These are phyloP conservation scores for Sesamia nonagrioides DNA, from an alignment of 1,140 invertebrate species.

Conservation along the genomic window DNA sequence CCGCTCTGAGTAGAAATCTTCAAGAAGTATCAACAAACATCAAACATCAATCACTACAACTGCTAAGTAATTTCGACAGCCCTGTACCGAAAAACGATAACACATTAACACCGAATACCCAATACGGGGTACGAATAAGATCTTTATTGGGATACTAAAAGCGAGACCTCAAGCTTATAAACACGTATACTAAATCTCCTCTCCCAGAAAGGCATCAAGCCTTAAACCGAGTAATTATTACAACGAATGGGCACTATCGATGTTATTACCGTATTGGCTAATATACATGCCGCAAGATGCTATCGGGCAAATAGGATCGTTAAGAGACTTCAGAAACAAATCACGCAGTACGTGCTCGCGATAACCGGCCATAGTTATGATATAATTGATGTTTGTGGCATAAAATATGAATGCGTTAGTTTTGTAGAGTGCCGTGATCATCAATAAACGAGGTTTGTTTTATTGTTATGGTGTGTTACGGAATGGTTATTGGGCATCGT, in stretches of 20 bases:
- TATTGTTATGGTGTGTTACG: conserved; percentile 1
- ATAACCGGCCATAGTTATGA: conserved; percentile 65
- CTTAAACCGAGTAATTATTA: conserved; percentile 56
- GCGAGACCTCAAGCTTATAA: neutral
- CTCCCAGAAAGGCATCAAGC: neutral
- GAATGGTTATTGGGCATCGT: neutral
- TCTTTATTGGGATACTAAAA: neutral
- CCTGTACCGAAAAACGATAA: neutral
- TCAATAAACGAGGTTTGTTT: conserved; percentile 15
- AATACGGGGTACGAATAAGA: neutral
- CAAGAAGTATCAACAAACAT: neutral
- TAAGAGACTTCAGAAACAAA: conserved; percentile 66
- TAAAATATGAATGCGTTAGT: conserved; percentile 40
- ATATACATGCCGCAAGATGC: conserved; percentile 66
- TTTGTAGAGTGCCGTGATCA: conserved; percentile 11
- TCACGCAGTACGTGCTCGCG: conserved; percentile 59
- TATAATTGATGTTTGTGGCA: conserved; percentile 53
- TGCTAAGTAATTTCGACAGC: conserved; percentile 13
- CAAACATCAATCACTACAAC: neutral
- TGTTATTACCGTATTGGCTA: conserved; percentile 60
- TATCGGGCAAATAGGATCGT: conserved; percentile 59
- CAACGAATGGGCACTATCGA: conserved; percentile 57
- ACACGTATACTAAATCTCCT: neutral
- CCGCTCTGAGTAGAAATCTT: no score
- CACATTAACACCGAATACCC: neutral